Evolutionary conservation across 1,140 invertebrate species (phyloP).

Genomic region (Drosophila yakuba): DNA sequence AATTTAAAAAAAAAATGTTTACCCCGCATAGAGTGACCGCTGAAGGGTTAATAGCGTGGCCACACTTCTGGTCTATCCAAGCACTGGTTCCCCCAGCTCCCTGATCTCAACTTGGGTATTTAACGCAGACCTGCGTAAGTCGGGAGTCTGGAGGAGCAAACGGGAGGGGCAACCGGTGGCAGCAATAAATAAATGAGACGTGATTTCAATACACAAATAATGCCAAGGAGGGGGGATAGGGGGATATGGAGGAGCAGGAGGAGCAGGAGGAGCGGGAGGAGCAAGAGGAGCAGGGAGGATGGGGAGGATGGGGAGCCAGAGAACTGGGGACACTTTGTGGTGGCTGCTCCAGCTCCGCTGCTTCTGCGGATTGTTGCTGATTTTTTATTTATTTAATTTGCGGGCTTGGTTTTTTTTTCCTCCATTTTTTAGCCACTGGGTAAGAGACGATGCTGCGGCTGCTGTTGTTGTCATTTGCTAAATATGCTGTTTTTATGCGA

Average conservation of each 20-base stretch:
- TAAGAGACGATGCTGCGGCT: slow-evolving; percentile 12
- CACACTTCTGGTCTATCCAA: slow-evolving; percentile 51
- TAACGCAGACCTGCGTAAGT: slow-evolving; percentile 71
- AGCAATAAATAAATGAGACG: slow-evolving; percentile 85
- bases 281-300: not conserved
- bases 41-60: slow-evolving; percentile 37
- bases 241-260: not conserved
- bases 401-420: slow-evolving; percentile 33
- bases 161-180: slow-evolving; percentile 54
- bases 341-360: slow-evolving; percentile 31
- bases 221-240: slow-evolving; percentile 20
- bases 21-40: not conserved
- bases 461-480: slow-evolving; percentile 83
- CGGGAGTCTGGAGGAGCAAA: slow-evolving; percentile 14
- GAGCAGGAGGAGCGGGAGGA: not conserved
- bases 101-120: slow-evolving; percentile 47
- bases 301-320: not conserved
- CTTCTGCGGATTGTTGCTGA: slow-evolving; percentile 60
- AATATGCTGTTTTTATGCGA: slow-evolving; percentile 84
- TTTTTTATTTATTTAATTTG: slow-evolving; percentile 84
- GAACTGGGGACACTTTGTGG: slow-evolving; percentile 45
- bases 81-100: not conserved
- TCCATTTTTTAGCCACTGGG: slow-evolving; percentile 6
- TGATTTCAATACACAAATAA: slow-evolving; percentile 85
- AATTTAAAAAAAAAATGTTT: too few relatives aligned